phyloP scores from a whole-genome alignment of 2,797 vertebrate species.

The Natrix natrix region DNA sequence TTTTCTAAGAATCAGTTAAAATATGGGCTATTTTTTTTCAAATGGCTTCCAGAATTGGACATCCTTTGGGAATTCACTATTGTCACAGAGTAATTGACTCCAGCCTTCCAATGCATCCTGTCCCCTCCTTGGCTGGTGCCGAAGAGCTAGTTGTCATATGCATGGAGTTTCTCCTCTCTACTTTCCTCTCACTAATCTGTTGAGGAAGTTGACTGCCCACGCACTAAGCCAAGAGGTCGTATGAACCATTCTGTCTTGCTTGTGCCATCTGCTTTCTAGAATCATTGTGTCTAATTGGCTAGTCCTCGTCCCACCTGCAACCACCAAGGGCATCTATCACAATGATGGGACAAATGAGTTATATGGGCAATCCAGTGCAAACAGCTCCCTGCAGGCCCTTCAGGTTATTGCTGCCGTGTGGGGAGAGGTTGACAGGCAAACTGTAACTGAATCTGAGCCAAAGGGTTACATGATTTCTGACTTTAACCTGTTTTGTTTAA shows the following conservation, averaged over 20 bases:
- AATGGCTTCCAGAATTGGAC: not conserved
- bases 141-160: not conserved
- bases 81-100: not conserved
- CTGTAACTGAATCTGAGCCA: not conserved
- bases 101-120: not conserved
- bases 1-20: not conserved
- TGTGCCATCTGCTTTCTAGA: conserved; percentile 3
- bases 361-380: not conserved
- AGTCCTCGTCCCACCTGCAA: not conserved
- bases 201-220: not conserved
- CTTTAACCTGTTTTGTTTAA: not conserved
- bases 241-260: not conserved
- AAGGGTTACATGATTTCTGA: not conserved
- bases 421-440: not conserved
- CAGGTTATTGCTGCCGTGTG: not conserved
- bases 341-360: not conserved
- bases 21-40: not conserved
- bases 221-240: not conserved
- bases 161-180: conserved; percentile 19
- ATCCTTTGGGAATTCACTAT: not conserved
- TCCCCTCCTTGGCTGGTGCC: not conserved
- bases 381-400: not conserved
- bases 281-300: not conserved
- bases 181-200: not conserved
- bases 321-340: conserved; percentile 23